phyloP scores from a whole-genome alignment of 2,888 invertebrate genomes.

The Spatulosminthurus flaviceps region DNA sequence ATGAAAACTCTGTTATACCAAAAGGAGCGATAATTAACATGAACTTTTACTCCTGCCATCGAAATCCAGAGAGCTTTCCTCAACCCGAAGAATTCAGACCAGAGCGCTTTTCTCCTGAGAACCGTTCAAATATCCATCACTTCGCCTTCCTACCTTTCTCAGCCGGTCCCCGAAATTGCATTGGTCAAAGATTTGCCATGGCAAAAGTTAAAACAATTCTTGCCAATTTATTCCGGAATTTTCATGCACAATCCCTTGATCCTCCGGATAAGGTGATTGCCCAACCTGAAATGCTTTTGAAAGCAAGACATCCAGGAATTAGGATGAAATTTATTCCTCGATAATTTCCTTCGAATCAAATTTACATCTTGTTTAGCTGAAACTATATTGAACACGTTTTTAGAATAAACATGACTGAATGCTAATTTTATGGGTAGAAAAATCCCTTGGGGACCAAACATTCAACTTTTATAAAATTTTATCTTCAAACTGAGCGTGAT shows the following conservation, averaged over 20 bases:
- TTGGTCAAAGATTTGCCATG: conserved; percentile 8
- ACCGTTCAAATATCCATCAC: neutral
- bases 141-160: neutral
- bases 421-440: too few species aligned
- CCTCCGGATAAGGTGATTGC: neutral
- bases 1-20: neutral
- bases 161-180: neutral
- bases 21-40: neutral
- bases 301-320: neutral
- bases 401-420: too few species aligned
- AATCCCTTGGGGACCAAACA: too few species aligned
- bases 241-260: neutral
- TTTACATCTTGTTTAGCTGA: too few species aligned
- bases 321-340: neutral
- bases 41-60: neutral
- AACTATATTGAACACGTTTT: too few species aligned
- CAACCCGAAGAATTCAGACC: neutral
- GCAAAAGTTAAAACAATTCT: neutral
- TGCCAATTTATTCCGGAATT: neutral
- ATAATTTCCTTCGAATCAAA: too few species aligned
- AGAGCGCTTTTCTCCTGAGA: neutral
- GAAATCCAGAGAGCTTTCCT: conserved; percentile 7
- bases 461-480: too few species aligned
- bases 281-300: neutral
- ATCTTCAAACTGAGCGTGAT: too few species aligned